Evolutionary conservation across 2,888 invertebrate species (phyloP).

Genomic region (Himalopsyche anomala): DNA sequence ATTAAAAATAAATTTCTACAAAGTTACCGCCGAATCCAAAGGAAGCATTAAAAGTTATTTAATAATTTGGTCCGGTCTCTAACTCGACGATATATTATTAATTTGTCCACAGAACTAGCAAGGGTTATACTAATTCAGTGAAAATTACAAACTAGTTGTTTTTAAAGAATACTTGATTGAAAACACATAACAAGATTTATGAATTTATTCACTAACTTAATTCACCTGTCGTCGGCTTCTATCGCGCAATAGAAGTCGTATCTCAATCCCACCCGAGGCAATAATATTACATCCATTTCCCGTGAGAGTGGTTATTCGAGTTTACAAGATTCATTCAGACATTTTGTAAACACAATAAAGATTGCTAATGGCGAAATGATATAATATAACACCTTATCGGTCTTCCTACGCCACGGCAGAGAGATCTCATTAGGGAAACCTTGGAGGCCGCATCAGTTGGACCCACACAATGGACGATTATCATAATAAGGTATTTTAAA

Average conservation of each 20-base stretch:
- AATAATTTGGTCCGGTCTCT: too few species aligned
- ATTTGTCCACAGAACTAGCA: too few species aligned
- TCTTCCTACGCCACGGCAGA: constrained; percentile 10
- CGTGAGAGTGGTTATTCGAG: constrained; percentile 22
- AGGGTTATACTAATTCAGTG: too few species aligned
- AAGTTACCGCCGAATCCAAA: too few species aligned
- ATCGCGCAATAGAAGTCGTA: background rate
- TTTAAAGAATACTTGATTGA: too few species aligned
- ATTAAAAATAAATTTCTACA: too few species aligned
- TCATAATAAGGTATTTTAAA: constrained; percentile 23
- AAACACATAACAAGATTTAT: background rate
- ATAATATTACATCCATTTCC: constrained; percentile 20
- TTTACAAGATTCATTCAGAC: constrained; percentile 17
- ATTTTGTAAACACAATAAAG: constrained; percentile 28
- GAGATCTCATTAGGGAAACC: constrained; percentile 5
- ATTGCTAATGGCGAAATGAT: constrained; percentile 29
- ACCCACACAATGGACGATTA: constrained; percentile 39
- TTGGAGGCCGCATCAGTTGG: constrained; percentile 29
- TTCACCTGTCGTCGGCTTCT: background rate
- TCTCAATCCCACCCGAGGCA: background rate
- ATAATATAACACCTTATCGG: constrained; percentile 4
- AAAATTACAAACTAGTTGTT: too few species aligned
- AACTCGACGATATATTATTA: too few species aligned
- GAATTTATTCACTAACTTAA: background rate
- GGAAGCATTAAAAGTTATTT: too few species aligned